These are phyloP conservation scores for Perca schrenkii DNA, from an alignment of 2,113 vertebrate genomes.

Conservation along the genomic window DNA sequence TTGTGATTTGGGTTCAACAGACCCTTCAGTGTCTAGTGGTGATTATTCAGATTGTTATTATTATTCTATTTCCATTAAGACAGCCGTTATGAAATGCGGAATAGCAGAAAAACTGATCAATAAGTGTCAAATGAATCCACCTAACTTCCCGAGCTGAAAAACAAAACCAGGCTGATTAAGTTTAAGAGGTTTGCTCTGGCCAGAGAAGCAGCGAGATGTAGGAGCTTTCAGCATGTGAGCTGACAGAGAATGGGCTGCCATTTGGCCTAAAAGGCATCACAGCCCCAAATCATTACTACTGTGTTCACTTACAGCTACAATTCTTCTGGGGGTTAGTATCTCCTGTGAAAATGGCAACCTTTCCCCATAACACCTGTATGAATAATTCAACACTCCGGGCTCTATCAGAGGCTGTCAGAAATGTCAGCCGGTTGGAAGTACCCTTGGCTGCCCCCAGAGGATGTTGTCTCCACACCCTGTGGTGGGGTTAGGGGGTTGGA, in stretches of 20 bases:
- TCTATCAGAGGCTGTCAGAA: constrained; percentile 80
- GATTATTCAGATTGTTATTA: not conserved
- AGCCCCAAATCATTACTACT: constrained; percentile 55
- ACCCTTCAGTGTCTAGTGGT: not conserved
- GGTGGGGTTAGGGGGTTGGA: constrained; percentile 60
- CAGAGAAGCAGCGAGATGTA: constrained; percentile 18
- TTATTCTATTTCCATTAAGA: not conserved
- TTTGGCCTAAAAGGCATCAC: constrained; percentile 61
- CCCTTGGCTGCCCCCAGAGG: constrained; percentile 68
- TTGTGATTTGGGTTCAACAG: not conserved
- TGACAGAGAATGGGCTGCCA: constrained; percentile 44
- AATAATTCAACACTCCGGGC: constrained; percentile 79
- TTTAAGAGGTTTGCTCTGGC: constrained; percentile 5
- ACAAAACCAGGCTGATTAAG: constrained; percentile 7
- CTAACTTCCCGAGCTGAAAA: not conserved
- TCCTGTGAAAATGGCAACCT: constrained; percentile 75
- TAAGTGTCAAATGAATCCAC: not conserved
- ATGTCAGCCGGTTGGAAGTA: constrained; percentile 77
- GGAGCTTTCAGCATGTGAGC: constrained; percentile 43
- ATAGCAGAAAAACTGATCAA: not conserved
- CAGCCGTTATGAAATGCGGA: not conserved
- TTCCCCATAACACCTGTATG: constrained; percentile 74
- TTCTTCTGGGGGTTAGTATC: constrained; percentile 61
- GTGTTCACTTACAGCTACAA: constrained; percentile 64
- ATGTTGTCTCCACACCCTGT: constrained; percentile 65